Conservation (phyloP, 2,888 invertebrate genomes). For the Neoascia interrupta region DNA sequence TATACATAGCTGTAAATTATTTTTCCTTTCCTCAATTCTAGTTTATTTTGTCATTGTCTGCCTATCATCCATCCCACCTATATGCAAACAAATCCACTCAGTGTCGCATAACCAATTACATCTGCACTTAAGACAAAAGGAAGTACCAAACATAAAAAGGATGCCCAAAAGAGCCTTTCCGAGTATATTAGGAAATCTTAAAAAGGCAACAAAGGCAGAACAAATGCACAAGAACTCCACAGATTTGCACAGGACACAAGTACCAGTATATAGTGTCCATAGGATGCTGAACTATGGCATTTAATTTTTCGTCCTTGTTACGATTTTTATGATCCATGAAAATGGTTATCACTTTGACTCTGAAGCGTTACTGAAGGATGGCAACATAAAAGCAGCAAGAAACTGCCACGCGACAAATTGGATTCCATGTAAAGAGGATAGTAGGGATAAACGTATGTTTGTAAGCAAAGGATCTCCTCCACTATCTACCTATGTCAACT, state of each 20-base stretch:
- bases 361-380: constrained; percentile 21
- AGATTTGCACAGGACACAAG: not conserved
- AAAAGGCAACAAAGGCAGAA: constrained; percentile 12
- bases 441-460: not conserved
- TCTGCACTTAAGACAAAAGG: constrained; percentile 50
- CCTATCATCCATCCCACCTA: constrained; percentile 3
- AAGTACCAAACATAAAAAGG: constrained; percentile 6
- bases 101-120: constrained; percentile 59
- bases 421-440: constrained; percentile 53
- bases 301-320: constrained; percentile 62
- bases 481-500: constrained; percentile 53
- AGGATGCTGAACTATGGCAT: constrained; percentile 39
- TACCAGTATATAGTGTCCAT: not conserved
- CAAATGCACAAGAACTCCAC: constrained; percentile 18
- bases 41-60: constrained; percentile 20
- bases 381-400: constrained; percentile 28
- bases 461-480: not conserved
- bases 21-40: constrained; percentile 8
- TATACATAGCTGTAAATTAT: constrained; percentile 38
- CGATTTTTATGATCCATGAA: constrained; percentile 68
- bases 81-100: constrained; percentile 10
- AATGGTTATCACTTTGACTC: constrained; percentile 62
- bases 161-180: constrained; percentile 27
- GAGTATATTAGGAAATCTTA: constrained; percentile 6
- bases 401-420: constrained; percentile 69